Conservation (phyloP, 1,140 invertebrate genomes). For the Drosophila nigromelanica region DNA sequence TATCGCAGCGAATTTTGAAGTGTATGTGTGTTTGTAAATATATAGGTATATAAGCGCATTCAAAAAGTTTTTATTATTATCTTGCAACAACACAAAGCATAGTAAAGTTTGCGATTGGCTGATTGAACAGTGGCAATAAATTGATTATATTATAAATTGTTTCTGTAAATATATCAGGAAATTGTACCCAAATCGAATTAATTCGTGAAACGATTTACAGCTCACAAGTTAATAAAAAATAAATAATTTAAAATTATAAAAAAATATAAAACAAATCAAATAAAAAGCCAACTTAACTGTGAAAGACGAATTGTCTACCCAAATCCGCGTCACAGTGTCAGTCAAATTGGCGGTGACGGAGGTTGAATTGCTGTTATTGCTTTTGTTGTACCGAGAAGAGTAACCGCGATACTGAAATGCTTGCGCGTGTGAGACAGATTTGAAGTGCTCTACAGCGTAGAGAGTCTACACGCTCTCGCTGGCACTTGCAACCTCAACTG, state of each 20-base stretch:
- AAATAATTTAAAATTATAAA: background rate
- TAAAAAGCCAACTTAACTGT: background rate
- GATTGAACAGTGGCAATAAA: background rate
- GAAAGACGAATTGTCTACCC: background rate
- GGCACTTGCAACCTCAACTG: background rate
- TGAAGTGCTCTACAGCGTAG: slow-evolving; percentile 1
- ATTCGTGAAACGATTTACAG: too few species aligned
- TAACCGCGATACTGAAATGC: background rate
- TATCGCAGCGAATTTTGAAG: slow-evolving; percentile 8
- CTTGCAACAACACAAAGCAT: background rate
- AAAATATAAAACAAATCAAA: background rate
- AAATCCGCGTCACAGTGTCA: slow-evolving; percentile 13
- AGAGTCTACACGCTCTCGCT: background rate
- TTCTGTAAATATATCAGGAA: too few species aligned
- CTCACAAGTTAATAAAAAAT: background rate
- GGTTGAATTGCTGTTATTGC: slow-evolving; percentile 5
- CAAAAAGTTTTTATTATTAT: background rate
- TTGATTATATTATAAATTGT: background rate
- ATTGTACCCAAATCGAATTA: too few species aligned
- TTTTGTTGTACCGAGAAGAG: slow-evolving; percentile 6
- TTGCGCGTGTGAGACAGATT: slow-evolving; percentile 22
- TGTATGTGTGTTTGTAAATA: slow-evolving; percentile 5
- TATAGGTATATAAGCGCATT: background rate
- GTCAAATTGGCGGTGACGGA: slow-evolving; percentile 33
- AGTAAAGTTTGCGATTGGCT: background rate